Conservation (phyloP, 2,797 vertebrate genomes). For the Morelia viridis region DNA sequence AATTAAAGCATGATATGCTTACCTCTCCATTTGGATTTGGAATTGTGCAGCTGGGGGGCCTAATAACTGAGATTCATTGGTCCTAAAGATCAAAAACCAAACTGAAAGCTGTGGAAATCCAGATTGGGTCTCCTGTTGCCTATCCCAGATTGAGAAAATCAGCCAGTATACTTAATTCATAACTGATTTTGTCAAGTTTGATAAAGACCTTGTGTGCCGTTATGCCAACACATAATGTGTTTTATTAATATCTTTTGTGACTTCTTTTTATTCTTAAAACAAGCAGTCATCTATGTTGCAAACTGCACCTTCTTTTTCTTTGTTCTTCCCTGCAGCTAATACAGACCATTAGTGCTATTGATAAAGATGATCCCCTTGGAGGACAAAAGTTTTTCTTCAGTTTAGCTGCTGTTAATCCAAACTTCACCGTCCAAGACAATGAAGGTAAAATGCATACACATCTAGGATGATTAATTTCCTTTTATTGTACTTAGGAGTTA, state of each 20-base stretch:
- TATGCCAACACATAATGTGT: background rate
- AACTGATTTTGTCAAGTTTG: background rate
- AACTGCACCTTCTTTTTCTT: slow-evolving; percentile 28
- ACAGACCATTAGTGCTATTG: slow-evolving; percentile 96
- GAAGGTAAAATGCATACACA: slow-evolving; percentile 81
- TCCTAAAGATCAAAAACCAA: background rate
- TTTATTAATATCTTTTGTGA: background rate
- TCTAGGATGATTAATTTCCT: slow-evolving; percentile 1
- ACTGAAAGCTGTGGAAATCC: background rate
- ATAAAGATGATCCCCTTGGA: slow-evolving; percentile 94
- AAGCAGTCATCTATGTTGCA: slow-evolving; percentile 7
- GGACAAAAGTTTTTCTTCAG: slow-evolving; percentile 98
- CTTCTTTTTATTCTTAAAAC: background rate
- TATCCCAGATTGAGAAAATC: background rate
- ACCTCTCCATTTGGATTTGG: background rate
- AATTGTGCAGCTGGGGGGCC: background rate
- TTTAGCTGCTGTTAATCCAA: slow-evolving; percentile 90
- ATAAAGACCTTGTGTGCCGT: background rate
- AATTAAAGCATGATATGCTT: background rate
- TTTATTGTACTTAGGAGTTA: background rate
- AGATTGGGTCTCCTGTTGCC: background rate
- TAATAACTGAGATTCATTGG: background rate
- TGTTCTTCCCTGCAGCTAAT: slow-evolving; percentile 82
- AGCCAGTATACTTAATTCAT: background rate
- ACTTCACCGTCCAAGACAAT: slow-evolving; percentile 94